Evolutionary conservation across 2,797 vertebrate genomes (phyloP), one percentile per base, ranked within the genome.

Genomic region (Enteromius viviparus): DNA sequence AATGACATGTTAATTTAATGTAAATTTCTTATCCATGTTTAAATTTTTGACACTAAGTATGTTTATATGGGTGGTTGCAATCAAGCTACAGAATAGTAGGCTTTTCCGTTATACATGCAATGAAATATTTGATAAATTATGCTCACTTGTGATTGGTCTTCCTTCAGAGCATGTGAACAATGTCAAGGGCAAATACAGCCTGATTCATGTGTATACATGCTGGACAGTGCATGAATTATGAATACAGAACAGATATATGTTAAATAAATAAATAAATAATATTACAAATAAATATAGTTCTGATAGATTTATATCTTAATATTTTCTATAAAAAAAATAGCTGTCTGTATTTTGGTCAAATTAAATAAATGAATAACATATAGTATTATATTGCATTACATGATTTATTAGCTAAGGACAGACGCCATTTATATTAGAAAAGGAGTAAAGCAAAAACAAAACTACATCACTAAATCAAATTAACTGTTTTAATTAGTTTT

Each of bases 401-500:
- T 53, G 29, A 76, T 58, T 42, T 76, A 37, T 23, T 9, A 17
- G 10, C 29, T 3, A 74, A 65, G 21, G 29, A 70, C 72, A 77
- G 17, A 78, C 21, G 42, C 37, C 9, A 65, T 62, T 12, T 81
- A 34, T 17, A 7, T 37, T 60, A 40, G 21, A 47, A 70, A 37
- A 62, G 65, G 5, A 51, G 19, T 3, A 53, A 79, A 40, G 3
- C 21, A 76, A 10, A 78, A 49, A 65, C 17, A 66, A 82, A 81
- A 51, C 71, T 66, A 26, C n/a, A 74, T 40, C 47, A 45, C 42
- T 49, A 75, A 82, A 66, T 74, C 70, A 81, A 17, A 55, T 15
- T 0, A 75, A 42, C 71, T 65, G 23, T 79, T 76, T 83, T 80
- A 76, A 42, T 84, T 60, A 58, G 68, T 71, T 75, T 83, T 49